These are phyloP conservation scores for Triops cancriformis DNA, from an alignment of 1,140 invertebrate species.

Conservation along the genomic window DNA sequence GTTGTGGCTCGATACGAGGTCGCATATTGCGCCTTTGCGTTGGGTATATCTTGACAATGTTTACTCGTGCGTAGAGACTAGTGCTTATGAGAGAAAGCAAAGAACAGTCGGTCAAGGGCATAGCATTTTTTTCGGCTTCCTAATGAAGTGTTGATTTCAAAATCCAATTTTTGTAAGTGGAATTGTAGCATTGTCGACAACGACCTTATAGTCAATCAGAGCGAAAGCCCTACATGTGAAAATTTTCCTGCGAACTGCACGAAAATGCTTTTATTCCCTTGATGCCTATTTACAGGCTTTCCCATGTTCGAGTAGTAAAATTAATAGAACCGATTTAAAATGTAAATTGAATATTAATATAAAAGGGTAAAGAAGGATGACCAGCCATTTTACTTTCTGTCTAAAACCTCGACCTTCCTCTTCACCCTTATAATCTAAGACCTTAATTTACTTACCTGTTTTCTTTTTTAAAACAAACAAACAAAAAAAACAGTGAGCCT, in stretches of 20 bases:
- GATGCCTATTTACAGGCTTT: too few species aligned
- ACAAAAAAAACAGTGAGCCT: not conserved
- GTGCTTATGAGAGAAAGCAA: slow-evolving; percentile 1
- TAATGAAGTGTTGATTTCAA: slow-evolving; percentile 1
- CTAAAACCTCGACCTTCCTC: not conserved
- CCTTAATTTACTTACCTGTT: not conserved
- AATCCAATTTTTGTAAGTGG: not conserved
- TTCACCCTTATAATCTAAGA: not conserved
- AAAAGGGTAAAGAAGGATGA: not conserved
- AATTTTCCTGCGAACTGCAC: too few species aligned
- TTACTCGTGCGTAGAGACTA: slow-evolving; percentile 4
- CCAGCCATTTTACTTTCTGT: not conserved
- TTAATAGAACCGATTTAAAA: too few species aligned
- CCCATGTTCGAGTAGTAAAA: too few species aligned
- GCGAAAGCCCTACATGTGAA: not conserved
- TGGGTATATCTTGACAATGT: not conserved
- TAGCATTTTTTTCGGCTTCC: not conserved
- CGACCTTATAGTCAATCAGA: not conserved
- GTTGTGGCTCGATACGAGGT: not conserved
- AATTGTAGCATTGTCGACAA: not conserved
- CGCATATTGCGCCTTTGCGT: not conserved
- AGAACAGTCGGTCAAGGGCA: slow-evolving; percentile 2
- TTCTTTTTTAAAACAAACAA: not conserved
- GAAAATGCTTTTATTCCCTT: too few species aligned
- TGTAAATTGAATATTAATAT: too few species aligned